Percentiles rank a stretch among this genome's conserved stretches.
These are phyloP conservation scores for Misgurnus anguillicaudatus DNA, from an alignment of 2,113 vertebrate species.

Conservation along the genomic window DNA sequence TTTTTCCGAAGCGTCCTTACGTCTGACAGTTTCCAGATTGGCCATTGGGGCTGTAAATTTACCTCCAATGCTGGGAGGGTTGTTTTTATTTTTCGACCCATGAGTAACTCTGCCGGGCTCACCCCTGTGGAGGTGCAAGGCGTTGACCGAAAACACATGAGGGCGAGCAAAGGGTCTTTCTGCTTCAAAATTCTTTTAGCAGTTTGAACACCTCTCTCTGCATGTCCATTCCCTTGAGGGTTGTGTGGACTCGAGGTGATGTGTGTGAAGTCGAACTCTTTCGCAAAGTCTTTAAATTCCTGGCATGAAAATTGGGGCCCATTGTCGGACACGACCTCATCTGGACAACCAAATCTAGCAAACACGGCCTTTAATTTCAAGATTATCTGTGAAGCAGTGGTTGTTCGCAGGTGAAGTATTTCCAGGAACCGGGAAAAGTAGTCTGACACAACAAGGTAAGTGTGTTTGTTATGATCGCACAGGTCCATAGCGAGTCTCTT, in stretches of 20 bases:
- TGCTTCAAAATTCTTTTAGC: conserved; percentile 28
- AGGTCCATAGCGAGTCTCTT: conserved; percentile 27
- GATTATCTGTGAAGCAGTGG: conserved; percentile 13
- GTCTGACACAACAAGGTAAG: conserved; percentile 41
- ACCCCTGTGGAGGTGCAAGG: conserved; percentile 15
- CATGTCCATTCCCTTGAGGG: conserved; percentile 16
- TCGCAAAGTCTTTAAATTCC: neutral
- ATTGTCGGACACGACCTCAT: conserved; percentile 38
- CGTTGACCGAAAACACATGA: conserved; percentile 18
- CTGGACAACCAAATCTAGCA: conserved; percentile 15
- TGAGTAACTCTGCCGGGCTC: neutral
- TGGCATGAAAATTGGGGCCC: conserved; percentile 6
- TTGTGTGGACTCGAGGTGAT: neutral
- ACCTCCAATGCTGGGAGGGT: too few species aligned
- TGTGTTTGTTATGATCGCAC: too few species aligned
- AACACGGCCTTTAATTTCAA: neutral
- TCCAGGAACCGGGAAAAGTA: conserved; percentile 45
- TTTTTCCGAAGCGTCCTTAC: too few species aligned
- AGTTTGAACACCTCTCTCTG: conserved; percentile 23
- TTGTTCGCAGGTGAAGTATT: conserved; percentile 32
- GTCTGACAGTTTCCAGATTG: neutral
- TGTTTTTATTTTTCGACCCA: too few species aligned
- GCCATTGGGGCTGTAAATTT: neutral
- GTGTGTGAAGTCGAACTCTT: neutral
- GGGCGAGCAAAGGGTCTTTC: conserved; percentile 16